These are phyloP conservation scores for Autographa pulchrina DNA, from an alignment of 2,888 invertebrate genomes.

Conservation along the genomic window DNA sequence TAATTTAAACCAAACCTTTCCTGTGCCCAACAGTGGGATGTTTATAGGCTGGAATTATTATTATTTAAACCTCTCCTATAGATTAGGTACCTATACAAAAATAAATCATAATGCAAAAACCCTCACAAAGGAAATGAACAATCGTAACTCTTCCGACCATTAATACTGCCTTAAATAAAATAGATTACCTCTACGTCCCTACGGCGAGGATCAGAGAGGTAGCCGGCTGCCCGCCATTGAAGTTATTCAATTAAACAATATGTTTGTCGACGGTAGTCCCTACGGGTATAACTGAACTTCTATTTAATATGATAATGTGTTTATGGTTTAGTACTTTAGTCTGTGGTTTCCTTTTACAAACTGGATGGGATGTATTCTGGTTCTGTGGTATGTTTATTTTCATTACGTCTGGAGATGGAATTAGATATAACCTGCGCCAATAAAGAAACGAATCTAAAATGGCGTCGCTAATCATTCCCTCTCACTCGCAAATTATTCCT, in stretches of 20 bases:
- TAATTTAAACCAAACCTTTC: no score
- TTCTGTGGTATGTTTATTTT: neutral
- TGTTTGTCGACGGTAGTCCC: conserved; percentile 10
- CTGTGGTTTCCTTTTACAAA: neutral
- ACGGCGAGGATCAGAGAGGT: neutral
- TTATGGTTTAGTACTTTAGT: neutral
- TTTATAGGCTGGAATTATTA: no score
- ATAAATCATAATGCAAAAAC: neutral
- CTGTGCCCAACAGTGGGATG: no score
- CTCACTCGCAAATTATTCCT: no score
- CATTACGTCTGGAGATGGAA: neutral
- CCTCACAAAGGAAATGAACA: neutral
- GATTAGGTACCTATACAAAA: no score
- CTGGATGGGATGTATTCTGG: neutral
- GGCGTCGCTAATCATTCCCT: no score
- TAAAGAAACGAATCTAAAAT: no score
- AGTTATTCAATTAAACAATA: conserved; percentile 18
- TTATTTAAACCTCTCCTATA: no score
- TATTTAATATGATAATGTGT: conserved; percentile 10
- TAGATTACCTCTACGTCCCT: neutral
- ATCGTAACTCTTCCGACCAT: neutral
- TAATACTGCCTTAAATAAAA: conserved; percentile 1
- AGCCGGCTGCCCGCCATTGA: neutral
- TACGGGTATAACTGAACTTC: neutral
- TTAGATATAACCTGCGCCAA: no score